These are phyloP conservation scores for Rutpela maculata DNA, from an alignment of 2,888 invertebrate genomes.

Conservation along the genomic window DNA sequence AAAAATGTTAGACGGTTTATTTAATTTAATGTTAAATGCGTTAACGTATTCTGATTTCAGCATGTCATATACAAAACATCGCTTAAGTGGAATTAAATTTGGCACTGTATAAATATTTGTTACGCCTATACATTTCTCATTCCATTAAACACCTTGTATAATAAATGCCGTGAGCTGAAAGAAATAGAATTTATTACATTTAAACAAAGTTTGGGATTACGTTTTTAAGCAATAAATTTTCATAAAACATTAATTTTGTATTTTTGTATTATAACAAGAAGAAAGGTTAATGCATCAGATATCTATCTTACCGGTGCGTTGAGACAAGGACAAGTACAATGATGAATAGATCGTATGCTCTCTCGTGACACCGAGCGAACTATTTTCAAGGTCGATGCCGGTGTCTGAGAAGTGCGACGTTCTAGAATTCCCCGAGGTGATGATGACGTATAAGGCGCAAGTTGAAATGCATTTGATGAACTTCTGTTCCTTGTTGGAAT, in stretches of 20 bases:
- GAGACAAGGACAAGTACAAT: constrained; percentile 79
- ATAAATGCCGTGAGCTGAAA: neutral
- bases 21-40: neutral
- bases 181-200: neutral
- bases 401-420: constrained; percentile 88
- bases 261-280: constrained; percentile 23
- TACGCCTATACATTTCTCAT: neutral
- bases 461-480: constrained; percentile 81
- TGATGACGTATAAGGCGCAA: constrained; percentile 80
- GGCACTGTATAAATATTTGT: neutral
- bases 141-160: neutral
- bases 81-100: neutral
- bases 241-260: constrained; percentile 13
- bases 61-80: neutral
- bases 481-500: constrained; percentile 76
- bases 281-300: constrained; percentile 24
- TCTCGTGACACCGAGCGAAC: constrained; percentile 91
- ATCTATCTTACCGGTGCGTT: constrained; percentile 72
- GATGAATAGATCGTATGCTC: constrained; percentile 85
- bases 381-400: constrained; percentile 84
- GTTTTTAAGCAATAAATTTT: neutral
- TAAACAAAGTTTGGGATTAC: neutral
- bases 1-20: neutral
- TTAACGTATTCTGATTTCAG: neutral
- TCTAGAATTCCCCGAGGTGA: constrained; percentile 77